Base-by-base conservation (phyloP, 2,113 vertebrate species). In the Ochotona curzoniae region DNA sequence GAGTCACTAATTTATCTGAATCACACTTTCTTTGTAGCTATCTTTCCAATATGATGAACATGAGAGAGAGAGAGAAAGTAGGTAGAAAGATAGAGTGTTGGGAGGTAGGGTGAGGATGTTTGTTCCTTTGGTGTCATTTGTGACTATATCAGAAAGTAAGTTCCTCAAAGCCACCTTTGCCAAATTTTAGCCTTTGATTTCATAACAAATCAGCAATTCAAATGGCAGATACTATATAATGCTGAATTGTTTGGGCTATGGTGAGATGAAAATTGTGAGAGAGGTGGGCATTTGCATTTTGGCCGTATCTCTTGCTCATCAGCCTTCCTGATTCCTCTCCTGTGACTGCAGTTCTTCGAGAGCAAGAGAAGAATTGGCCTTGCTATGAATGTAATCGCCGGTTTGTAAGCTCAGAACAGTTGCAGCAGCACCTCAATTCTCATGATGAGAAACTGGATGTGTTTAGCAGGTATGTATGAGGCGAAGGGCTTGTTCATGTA, bases 331-430 rank as follows among this genome's bases (percentile, higher is more conserved):
- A 49, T 81, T 91, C 94, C 82, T 97, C 74, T 95, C 57, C 95
- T 95, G 26, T 96, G 93, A 73, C 85, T 35, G 0, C 64, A 99
- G 98, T 99, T 95, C 98, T 99, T 66, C 98, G 99, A 87, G 99
- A 99, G 57, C 99, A 99, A 93, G 99, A 99, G 97, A 99, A 99
- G 98, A 99, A 99, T 95, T 99, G 99, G 99, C 99, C 99, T 0
- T 99, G 99, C 94, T 99, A 99, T 0, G 99, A 99, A 92, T 99
- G 99, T 89, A 99, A 99, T 93, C 98, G 99, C 2, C 99, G 99
- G 38, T 99, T 99, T 89, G 98, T 99, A 98, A 99, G 99, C 98
- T 99, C 99, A 0, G 99, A 99, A 93, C 99, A 99, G 70, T 98
- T 99, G 51, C 99, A 99, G 93, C 99, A 99, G 87, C 99, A 99